Base-by-base conservation (phyloP, 2,797 vertebrate species). In the Cacajao melanocephalus region DNA sequence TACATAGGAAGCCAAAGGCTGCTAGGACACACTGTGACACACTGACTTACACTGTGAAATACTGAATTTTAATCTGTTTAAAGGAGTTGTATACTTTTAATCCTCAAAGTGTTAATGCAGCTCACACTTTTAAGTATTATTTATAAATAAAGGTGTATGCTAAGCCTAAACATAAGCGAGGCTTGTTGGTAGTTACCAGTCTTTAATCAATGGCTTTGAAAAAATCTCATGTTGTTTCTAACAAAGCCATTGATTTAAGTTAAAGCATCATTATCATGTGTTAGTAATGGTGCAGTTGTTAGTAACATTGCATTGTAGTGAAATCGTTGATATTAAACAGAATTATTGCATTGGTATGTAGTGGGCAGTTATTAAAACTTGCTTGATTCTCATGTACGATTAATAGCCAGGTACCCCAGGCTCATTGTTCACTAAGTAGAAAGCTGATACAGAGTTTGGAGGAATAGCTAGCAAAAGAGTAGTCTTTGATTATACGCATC, bases 141-240 rank as follows among this genome's bases (percentile, higher is more conserved):
- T 88, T 90, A 55, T 57, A 79, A 87, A 57, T 67, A 36, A 79
- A 85, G 7, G 20, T 22, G 0, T 41, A 30, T 80, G 36, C 20
- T 95, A 89, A 79, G 26, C 30, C 76, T 89, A 58, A 92, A 78
- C 14, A 75, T 20, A 91, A 70, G 7, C 82, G 75, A 90, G 20
- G 1, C 4, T 39, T 70, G 26, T 14, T 81, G 78, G 33, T 24
- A 89, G 0, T 75, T 61, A 61, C 41, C 30, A 75, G 2, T 93
- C 88, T 96, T 81, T 90, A 94, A 81, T 72, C 7, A 78, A 2
- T 79, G 36, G 12, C 81, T 73, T 95, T 91, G 80, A 89, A 78
- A 55, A 90, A 86, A 24, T 89, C 70, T 81, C 14, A 58, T 41
- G 26, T 80, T 76, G 44, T 41, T 88, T 82, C 58, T 24, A 87